These are phyloP conservation scores for Drosophila mulleri DNA, from an alignment of 2,888 invertebrate genomes.

Conservation along the genomic window DNA sequence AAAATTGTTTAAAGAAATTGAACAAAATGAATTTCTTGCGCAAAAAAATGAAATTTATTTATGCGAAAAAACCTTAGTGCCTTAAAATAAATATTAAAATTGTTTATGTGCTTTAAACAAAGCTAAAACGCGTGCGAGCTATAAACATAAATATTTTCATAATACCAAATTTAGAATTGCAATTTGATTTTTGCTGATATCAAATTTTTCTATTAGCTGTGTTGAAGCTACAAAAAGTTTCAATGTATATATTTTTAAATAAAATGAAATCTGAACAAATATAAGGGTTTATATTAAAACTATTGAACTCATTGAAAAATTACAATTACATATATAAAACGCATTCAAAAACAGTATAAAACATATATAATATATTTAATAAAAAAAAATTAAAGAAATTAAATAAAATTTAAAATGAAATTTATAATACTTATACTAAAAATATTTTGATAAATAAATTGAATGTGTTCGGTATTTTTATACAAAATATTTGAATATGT, in stretches of 20 bases:
- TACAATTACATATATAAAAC: no score
- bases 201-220: not conserved
- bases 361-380: no score
- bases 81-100: constrained; percentile 18
- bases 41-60: constrained; percentile 24
- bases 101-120: constrained; percentile 14
- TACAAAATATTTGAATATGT: no score
- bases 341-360: no score
- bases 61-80: constrained; percentile 14
- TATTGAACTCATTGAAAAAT: not conserved
- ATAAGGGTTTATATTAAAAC: no score
- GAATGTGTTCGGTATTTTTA: no score
- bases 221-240: not conserved
- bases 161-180: constrained; percentile 7
- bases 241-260: not conserved
- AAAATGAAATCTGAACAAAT: not conserved
- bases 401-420: no score
- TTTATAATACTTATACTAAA: not conserved
- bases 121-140: constrained; percentile 14
- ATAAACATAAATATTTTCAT: constrained; percentile 17
- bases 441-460: not conserved
- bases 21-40: constrained; percentile 3
- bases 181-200: not conserved
- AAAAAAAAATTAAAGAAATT: no score
- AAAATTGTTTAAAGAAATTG: constrained; percentile 20